Base-by-base conservation (phyloP, 2,888 invertebrate species). In the Salpingus planirostris region DNA sequence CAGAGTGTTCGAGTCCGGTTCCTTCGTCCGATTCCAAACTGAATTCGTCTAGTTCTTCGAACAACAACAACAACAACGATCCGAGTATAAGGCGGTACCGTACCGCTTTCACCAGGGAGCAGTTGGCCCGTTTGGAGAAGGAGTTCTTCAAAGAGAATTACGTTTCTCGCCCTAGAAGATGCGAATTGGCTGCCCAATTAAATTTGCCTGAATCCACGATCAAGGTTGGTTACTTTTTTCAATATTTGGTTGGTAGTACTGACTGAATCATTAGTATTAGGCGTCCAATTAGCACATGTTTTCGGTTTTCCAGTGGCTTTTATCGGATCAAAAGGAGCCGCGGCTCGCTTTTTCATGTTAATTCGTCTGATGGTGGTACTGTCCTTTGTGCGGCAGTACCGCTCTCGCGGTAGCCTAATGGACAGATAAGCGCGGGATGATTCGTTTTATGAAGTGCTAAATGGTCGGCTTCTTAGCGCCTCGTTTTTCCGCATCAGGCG, bases 141-240 rank as follows among this genome's bases (percentile, higher is more conserved):
- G 98, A 98, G 64, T 98, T 97, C 61, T 80, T 80, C 66, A 85
- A 89, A 52, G 98, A 98, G 65, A 97, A 95, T 65, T 98, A 98
- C 65, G 96, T 98, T 0, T 93, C 93, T 1, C 69, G 97, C 31
- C 97, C 97, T 0, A 72, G 92, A 36, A 70, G 98, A 42, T 93
- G 95, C 59, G 97, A 98, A 63, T 68, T 98, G 21, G 97, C 98
- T 0, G 80, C 89, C 0, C 86, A 91, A 53, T 70, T 98, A 10
- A 86, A 88, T 44, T 71, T 98, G 6, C 95, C 97, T 0, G 98
- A 98, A 64, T 89, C 91, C 14, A 98, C 97, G 2, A 98, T 98
- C 47, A 98, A 98, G 83, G 96, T 96, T 67, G 53, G 56, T 42
- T 37, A 29, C 13, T 27, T 6, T 27, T 34, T 1, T 31, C 15